These are phyloP conservation scores for Drosophila mayaguana DNA, from an alignment of 2,888 invertebrate species.

Conservation along the genomic window DNA sequence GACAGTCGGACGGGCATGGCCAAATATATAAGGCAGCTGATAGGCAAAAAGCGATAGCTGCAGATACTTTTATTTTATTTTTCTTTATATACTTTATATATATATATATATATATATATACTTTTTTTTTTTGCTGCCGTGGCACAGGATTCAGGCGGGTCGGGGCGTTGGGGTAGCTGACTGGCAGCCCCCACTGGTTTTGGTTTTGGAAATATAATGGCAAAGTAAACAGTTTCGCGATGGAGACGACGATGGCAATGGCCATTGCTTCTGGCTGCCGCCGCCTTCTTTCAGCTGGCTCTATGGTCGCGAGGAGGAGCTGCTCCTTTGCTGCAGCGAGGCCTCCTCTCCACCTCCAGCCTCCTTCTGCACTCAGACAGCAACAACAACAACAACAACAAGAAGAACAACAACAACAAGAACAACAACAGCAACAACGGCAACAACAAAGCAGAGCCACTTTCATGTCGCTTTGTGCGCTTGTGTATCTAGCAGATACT, in stretches of 20 bases:
- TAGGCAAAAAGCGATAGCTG: constrained; percentile 60
- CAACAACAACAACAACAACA: constrained; percentile 16
- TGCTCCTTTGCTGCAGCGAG: constrained; percentile 38
- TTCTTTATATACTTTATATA: constrained; percentile 28
- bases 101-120: constrained; percentile 1
- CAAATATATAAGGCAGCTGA: constrained; percentile 58
- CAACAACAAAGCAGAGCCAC: constrained; percentile 47
- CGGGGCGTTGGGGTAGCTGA: constrained; percentile 21
- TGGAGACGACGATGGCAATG: constrained; percentile 42
- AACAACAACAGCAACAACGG: constrained; percentile 20
- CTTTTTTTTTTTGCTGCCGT: constrained; percentile 19
- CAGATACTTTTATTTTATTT: constrained; percentile 62
- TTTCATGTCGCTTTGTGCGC: constrained; percentile 55
- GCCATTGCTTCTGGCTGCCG: constrained; percentile 58
- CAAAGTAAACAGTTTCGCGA: constrained; percentile 73
- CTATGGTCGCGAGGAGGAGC: constrained; percentile 14
- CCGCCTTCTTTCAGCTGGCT: constrained; percentile 33
- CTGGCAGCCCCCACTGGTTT: constrained; percentile 60
- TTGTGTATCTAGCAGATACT: constrained; percentile 79
- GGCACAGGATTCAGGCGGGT: constrained; percentile 35
- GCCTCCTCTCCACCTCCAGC: not conserved
- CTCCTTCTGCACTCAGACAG: constrained; percentile 7
- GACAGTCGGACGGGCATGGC: constrained; percentile 43
- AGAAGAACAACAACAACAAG: constrained; percentile 36
- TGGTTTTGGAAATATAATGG: constrained; percentile 66